Evolutionary conservation across 2,888 invertebrate genomes (phyloP).

Genomic region (Hypomecis atomaria): DNA sequence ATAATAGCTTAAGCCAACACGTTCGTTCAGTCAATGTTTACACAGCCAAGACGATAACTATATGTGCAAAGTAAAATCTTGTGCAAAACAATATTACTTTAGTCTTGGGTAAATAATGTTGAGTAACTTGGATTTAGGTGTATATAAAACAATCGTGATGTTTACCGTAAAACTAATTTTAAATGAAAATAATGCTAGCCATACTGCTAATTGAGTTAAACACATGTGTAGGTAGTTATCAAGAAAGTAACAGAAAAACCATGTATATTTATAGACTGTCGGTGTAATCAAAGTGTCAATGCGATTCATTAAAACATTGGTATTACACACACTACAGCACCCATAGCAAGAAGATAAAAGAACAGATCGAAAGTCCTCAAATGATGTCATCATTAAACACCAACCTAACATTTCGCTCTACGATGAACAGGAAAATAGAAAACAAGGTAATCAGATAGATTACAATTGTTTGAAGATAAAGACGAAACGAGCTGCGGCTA

Average conservation of each 20-base stretch:
- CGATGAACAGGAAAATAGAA: neutral
- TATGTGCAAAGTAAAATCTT: constrained; percentile 26
- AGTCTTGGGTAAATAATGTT: constrained; percentile 16
- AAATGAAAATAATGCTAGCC: constrained; percentile 1
- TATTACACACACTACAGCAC: no score
- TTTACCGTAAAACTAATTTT: constrained; percentile 4
- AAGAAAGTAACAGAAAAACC: neutral
- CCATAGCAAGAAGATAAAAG: neutral
- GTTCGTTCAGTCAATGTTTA: constrained; percentile 30
- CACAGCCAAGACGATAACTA: constrained; percentile 31
- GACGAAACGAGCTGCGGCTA: constrained; percentile 6
- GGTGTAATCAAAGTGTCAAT: neutral
- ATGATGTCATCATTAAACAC: no score
- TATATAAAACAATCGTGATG: constrained; percentile 11
- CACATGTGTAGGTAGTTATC: constrained; percentile 8
- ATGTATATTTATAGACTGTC: constrained; percentile 1
- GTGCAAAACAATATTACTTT: constrained; percentile 24
- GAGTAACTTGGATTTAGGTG: constrained; percentile 5
- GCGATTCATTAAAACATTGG: neutral
- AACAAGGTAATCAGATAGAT: constrained; percentile 11
- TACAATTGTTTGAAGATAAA: constrained; percentile 9
- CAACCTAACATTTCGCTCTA: neutral
- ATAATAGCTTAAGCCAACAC: constrained; percentile 24
- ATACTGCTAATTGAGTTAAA: constrained; percentile 6
- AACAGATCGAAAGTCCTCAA: neutral